These are phyloP conservation scores for Dastarcus helophoroides DNA, from an alignment of 2,888 invertebrate species.

Conservation along the genomic window DNA sequence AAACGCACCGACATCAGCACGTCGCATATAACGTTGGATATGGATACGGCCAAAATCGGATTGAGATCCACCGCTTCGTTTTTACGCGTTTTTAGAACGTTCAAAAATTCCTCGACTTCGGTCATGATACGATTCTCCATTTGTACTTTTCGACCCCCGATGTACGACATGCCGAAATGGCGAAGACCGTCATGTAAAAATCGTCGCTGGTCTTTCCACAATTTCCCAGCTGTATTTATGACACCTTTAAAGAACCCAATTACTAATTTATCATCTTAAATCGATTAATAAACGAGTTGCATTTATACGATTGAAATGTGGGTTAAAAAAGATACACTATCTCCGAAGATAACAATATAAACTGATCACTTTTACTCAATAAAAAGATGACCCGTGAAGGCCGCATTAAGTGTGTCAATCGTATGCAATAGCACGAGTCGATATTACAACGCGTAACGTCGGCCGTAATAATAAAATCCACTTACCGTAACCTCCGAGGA, in stretches of 20 bases:
- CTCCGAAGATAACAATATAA: slow-evolving; percentile 11
- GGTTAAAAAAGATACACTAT: slow-evolving; percentile 21
- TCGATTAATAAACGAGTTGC: slow-evolving; percentile 1
- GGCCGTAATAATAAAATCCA: slow-evolving; percentile 18
- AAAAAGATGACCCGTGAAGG: slow-evolving; percentile 33
- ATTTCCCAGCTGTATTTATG: slow-evolving; percentile 75
- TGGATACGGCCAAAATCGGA: slow-evolving; percentile 64
- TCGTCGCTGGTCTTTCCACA: slow-evolving; percentile 84
- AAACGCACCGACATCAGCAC: slow-evolving; percentile 84
- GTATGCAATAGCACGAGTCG: slow-evolving; percentile 16
- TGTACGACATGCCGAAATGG: slow-evolving; percentile 79
- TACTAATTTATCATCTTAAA: too few species aligned
- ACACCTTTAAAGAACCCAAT: slow-evolving; percentile 51
- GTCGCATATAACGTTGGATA: slow-evolving; percentile 85
- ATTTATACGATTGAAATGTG: slow-evolving; percentile 6
- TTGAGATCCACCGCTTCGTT: slow-evolving; percentile 65
- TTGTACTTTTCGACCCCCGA: slow-evolving; percentile 66
- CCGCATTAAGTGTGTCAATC: slow-evolving; percentile 31
- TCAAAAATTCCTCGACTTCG: slow-evolving; percentile 66
- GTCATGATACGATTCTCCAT: slow-evolving; percentile 77
- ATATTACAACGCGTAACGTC: slow-evolving; percentile 12
- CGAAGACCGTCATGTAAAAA: slow-evolving; percentile 79
- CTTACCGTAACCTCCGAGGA: slow-evolving; percentile 84
- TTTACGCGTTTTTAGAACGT: slow-evolving; percentile 49
- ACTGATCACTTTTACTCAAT: slow-evolving; percentile 27